A percentile compares a stretch with the other conserved stretches of the same genome.
Conservation (phyloP, 2,888 invertebrate species). For the Morinoia aosen region DNA sequence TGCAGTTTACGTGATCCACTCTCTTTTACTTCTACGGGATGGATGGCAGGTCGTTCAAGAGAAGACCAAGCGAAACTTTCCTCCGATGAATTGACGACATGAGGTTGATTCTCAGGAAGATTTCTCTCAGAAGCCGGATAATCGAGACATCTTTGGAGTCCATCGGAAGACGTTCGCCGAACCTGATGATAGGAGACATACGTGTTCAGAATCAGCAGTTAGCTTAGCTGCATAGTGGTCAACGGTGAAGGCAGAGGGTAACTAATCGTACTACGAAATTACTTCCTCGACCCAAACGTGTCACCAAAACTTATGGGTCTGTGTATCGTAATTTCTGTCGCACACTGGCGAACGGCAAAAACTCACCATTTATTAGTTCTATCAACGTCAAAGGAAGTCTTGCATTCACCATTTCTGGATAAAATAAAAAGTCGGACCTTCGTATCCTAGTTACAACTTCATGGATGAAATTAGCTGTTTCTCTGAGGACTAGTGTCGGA, state of each 20-base stretch:
- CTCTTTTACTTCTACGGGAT: not conserved
- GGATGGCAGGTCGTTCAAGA: not conserved
- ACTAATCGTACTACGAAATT: no score
- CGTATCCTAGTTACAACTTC: not conserved
- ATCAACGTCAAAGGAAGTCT: no score
- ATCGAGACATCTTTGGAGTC: not conserved
- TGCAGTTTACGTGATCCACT: not conserved
- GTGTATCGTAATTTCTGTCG: no score
- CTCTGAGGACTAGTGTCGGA: not conserved
- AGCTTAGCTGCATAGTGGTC: not conserved
- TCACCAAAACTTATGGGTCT: no score
- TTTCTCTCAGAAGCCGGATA: not conserved
- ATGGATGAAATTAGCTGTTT: not conserved
- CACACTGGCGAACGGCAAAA: no score
- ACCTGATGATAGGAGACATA: not conserved
- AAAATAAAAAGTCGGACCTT: not conserved
- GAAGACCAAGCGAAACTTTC: not conserved
- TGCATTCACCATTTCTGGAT: not conserved
- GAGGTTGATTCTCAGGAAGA: not conserved
- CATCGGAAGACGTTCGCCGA: not conserved
- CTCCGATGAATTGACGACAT: not conserved
- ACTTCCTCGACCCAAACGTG: no score
- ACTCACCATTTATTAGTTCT: no score
- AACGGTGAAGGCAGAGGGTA: not conserved
- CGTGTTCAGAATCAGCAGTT: not conserved